Base-by-base conservation (phyloP, 2,888 invertebrate genomes). In the Colostygia pectinataria region DNA sequence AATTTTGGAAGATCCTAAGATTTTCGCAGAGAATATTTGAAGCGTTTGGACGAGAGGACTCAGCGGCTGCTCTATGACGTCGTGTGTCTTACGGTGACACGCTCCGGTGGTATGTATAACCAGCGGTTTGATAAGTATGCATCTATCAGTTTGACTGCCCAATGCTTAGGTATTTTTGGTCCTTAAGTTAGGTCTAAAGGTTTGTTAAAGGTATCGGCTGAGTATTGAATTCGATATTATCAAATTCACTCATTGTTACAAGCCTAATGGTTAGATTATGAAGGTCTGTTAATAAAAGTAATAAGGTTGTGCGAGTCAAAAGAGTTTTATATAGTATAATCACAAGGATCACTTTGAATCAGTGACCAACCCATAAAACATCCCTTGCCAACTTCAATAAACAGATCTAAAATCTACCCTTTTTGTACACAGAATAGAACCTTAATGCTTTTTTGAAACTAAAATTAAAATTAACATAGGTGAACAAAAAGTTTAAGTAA, bases 101-200 rank as follows among this genome's bases (percentile, higher is more conserved):
- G 62, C 78, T 68, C 54, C 77, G 81, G 83, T 84, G 89, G 89
- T 90, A 90, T 90, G 89, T 90, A 89, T 89, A 78, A 76, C 74
- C 72, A 78, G 79, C 74, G 89, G 86, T 80, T 76, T 74, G 72
- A 66, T 80, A 76, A 71, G 77, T 77, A 76, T 72, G 37, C 34
- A 44, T 29, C 38, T 39, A 23, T 40, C 24, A 10, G 36, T 51
- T 51, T 46, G 44, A 38, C 25, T 41, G 31, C 53, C 48, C 37
- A 28, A 37, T 42, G 34, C 37, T 31, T 31, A 27, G 37, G 31
- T 34, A 34, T 18, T 24, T 39, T 41, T 34, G 34, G 38, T 10
- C 28, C 18, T 25, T n/a, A 10, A 31, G 15, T 28, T 14, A 38
- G 32, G 13, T 9, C 29, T 24, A 2, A 2, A 23, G 20, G 28